phyloP scores from a whole-genome alignment of 2,113 vertebrate genomes.

The Chamaea fasciata region DNA sequence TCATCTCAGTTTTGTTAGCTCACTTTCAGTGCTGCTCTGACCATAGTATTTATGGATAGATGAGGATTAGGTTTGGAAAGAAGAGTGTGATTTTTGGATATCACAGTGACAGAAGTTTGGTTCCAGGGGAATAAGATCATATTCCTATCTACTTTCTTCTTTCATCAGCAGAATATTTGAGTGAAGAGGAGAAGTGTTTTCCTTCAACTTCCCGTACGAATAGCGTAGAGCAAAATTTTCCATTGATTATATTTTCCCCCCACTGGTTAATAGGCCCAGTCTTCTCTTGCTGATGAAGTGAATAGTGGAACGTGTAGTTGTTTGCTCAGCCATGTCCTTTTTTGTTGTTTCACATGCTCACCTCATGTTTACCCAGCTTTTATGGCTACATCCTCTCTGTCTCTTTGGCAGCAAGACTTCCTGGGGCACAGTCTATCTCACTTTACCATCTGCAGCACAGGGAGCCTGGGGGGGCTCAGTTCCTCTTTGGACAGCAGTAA shows the following conservation, averaged over 20 bases:
- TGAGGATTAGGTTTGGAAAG: not conserved
- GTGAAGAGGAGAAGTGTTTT: not conserved
- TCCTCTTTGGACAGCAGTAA: conserved; percentile 19
- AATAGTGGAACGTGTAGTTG: not conserved
- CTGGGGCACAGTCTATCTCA: conserved; percentile 9
- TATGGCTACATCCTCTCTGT: conserved; percentile 14
- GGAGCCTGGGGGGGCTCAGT: not conserved
- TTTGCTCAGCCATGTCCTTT: not conserved
- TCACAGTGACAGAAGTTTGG: not conserved
- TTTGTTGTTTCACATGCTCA: conserved; percentile 4
- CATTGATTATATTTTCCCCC: not conserved
- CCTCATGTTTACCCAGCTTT: conserved; percentile 42
- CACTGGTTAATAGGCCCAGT: not conserved
- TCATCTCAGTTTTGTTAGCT: not conserved
- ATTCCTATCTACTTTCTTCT: not conserved
- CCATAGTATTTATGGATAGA: not conserved
- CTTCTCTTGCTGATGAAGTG: not conserved
- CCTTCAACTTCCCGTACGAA: not conserved
- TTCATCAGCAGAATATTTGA: not conserved
- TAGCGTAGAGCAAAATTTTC: not conserved
- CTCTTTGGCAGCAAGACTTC: not conserved
- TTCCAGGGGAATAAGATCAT: not conserved
- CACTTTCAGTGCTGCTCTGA: not conserved
- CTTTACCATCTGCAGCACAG: conserved; percentile 6
- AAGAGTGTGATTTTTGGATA: not conserved